Evolutionary conservation across 2,888 invertebrate species (phyloP), one percentile per base, ranked within the genome.

Genomic region (Hemicrepidius hirtus): DNA sequence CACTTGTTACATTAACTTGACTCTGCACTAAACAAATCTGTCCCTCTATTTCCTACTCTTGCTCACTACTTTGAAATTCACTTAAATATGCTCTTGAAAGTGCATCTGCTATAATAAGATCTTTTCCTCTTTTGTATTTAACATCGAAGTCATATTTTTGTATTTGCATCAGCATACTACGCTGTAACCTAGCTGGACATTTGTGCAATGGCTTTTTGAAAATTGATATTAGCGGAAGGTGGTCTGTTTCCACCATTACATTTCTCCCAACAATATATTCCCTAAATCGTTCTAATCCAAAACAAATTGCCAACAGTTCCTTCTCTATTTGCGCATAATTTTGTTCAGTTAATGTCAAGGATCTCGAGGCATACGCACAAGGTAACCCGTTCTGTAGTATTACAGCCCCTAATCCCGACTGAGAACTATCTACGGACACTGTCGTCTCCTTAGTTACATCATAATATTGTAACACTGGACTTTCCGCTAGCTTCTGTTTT

Each of bases 221-320:
- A 7, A 18, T 18, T 21, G 35, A 1, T 1, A 57, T 20, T 9
- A 60, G 41, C 3, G 59, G 59, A 20, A 20, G 37, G n/a, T 60
- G 59, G 12, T 60, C 41, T 0, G 37, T 41, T 7, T 57, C 57
- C 16, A 46, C 46, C 12, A 12, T 59, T 49, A 75, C 64, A 24
- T 50, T 18, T 24, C 9, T 49, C 46, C 76, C 82, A 75, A 77
- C 82, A 3, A 84, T 75, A 68, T 82, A 84, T 60, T 81, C 79
- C 18, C 80, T 77, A 35, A 35, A 7, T 32, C 37, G 3, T 37
- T 18, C 7, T 24, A 20, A 40, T 0, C n/a, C 60, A 24, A 13
- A 63, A 10, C n/a, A 12, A 18, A 63, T 63, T 28, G 46, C 21
- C 5, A 46, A 16, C 32, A 63, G 24, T 16, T 60, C 44, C 28